Evolutionary conservation across 2,888 invertebrate species (phyloP).

Genomic region (Galerucella nymphaeae): DNA sequence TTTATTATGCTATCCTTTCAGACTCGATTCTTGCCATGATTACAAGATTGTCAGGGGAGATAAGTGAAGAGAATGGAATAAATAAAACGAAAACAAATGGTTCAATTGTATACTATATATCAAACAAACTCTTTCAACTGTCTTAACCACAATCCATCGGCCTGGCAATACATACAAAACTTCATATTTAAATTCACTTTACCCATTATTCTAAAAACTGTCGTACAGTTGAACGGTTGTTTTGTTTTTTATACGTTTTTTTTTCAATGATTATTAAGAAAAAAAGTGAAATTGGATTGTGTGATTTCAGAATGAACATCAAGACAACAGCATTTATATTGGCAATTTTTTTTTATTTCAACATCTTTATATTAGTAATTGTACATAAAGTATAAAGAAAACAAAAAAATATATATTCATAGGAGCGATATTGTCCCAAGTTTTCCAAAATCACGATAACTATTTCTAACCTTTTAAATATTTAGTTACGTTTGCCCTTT

Average conservation of each 20-base stretch:
- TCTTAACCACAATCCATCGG: conserved; percentile 47
- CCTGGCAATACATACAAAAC: conserved; percentile 49
- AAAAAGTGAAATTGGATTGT: conserved; percentile 56
- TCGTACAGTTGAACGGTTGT: conserved; percentile 61
- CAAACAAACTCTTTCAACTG: conserved; percentile 60
- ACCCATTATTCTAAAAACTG: conserved; percentile 51
- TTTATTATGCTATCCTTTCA: no score
- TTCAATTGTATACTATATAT: conserved; percentile 59
- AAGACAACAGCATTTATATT: conserved; percentile 55
- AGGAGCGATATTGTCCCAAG: conserved; percentile 57
- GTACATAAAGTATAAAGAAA: conserved; percentile 13
- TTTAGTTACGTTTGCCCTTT: conserved; percentile 60
- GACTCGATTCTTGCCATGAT: no score
- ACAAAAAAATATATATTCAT: conserved; percentile 25
- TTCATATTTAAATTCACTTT: conserved; percentile 50
- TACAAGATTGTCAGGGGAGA: no score
- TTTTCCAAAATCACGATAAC: conserved; percentile 59
- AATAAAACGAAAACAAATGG: conserved; percentile 49
- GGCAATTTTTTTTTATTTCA: conserved; percentile 19
- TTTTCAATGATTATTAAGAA: conserved; percentile 51
- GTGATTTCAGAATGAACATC: conserved; percentile 59
- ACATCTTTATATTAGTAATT: conserved; percentile 1
- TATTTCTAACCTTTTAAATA: conserved; percentile 54
- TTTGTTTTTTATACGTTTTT: conserved; percentile 41
- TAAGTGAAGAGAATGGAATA: neutral